Base-by-base conservation (phyloP, 2,888 invertebrate species). In the Frankliniella intonsa region DNA sequence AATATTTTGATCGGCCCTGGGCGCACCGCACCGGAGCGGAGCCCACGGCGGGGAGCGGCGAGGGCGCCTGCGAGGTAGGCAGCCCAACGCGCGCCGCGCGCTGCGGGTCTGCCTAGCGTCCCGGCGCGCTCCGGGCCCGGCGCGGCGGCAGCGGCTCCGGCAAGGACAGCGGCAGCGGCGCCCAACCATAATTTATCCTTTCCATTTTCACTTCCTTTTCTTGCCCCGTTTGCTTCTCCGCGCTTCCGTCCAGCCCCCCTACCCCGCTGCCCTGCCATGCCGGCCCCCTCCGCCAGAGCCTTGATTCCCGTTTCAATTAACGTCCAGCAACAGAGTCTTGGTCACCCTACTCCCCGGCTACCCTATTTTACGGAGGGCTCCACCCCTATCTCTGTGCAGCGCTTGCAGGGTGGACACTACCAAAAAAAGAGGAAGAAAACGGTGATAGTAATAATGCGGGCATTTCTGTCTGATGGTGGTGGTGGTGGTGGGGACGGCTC, bases 231-330 rank as follows among this genome's bases (percentile, higher is more conserved):
- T 51, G 55, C 62, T 62, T 14, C 62, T 55, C 55, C 14, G 3
- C 55, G 9, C 38, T 38, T 69, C 69, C 69, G 69, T 5, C 69
- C 69, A 2, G 55, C 9, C 7, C 55, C 14, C 55, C 55, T 12
- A 51, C 51, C 51, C 51, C 51, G 14, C 51, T 14, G 9, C 51
- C 17, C 55, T 55, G 3, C 5, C 17, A 2, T 55, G 3, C 17
- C 55, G 17, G 55, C 3, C 14, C 55, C 55, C 55, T 12, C 69
- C 9, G 69, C 55, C 62, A 9, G 69, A 22, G n/a, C 69, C 22
- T 76, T 76, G 22, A 76, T 76, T 76, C 69, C 69, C 69, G 25
- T 76, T 76, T 76, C 69, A 76, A 76, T 76, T 76, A 76, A 22
- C 69, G 69, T 22, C 69, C 22, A n/a, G 55, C 55, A 55, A 55